Evolutionary conservation across 35 echinoderm and acorn worm genomes (phyloP).

Genomic region (Lytechinus pictus): DNA sequence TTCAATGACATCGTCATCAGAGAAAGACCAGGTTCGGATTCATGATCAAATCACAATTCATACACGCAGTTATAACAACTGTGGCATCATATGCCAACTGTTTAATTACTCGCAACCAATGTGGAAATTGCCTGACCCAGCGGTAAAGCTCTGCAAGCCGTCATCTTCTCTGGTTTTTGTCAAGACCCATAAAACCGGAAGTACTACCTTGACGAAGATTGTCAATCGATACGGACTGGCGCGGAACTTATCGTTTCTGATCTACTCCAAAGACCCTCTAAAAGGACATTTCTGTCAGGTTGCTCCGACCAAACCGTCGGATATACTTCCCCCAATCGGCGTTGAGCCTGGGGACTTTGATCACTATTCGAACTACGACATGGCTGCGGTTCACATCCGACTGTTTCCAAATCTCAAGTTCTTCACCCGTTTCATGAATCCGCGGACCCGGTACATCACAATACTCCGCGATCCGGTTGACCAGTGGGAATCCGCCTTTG

Average conservation of each 20-base stretch:
- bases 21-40: too few relatives aligned
- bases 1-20: too few relatives aligned
- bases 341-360: not conserved
- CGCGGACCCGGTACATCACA: not conserved
- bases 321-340: not conserved
- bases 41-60: too few relatives aligned
- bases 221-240: not conserved
- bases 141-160: too few relatives aligned
- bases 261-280: not conserved
- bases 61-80: too few relatives aligned
- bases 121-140: too few relatives aligned
- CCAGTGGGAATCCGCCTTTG: not conserved
- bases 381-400: not conserved
- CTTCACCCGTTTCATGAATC: not conserved
- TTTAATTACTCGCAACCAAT: too few relatives aligned
- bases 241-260: not conserved
- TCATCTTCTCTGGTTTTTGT: not conserved
- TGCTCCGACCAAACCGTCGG: not conserved
- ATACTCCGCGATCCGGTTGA: not conserved
- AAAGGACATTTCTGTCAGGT: not conserved
- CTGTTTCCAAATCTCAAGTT: slow-evolving; percentile 2
- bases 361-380: not conserved
- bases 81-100: too few relatives aligned
- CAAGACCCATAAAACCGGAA: not conserved
- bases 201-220: not conserved